These are phyloP conservation scores for Lophius piscatorius DNA, from an alignment of 2,113 vertebrate genomes.

Conservation along the genomic window DNA sequence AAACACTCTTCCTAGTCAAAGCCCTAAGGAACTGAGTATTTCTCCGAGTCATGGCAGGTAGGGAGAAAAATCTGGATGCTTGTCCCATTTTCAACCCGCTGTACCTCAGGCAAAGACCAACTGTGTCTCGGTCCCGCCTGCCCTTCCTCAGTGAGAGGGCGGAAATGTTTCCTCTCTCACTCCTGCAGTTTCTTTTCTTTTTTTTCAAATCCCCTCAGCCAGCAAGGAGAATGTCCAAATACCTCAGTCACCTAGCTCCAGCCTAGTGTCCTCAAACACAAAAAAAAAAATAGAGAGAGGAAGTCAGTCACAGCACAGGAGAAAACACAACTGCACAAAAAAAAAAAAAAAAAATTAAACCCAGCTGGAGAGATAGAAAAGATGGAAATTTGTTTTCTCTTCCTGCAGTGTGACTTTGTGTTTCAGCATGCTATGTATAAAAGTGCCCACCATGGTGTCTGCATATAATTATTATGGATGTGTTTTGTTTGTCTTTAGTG, in stretches of 20 bases:
- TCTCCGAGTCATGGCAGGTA: conserved; percentile 27
- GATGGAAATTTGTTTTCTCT: background rate
- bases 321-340: conserved; percentile 25
- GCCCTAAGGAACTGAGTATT: conserved; percentile 26
- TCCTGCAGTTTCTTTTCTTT: conserved; percentile 44
- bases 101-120: conserved; percentile 49
- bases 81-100: conserved; percentile 21
- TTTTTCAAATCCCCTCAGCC: conserved; percentile 57
- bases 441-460: conserved; percentile 41
- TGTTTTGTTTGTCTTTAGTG: conserved; percentile 63
- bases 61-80: conserved; percentile 39
- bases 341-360: conserved; percentile 25
- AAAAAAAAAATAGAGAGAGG: conserved; percentile 29
- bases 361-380: conserved; percentile 6
- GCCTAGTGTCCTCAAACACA: conserved; percentile 50
- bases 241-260: conserved; percentile 69
- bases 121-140: conserved; percentile 26
- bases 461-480: conserved; percentile 52
- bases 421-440: conserved; percentile 24
- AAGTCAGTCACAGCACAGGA: conserved; percentile 20
- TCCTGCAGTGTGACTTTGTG: conserved; percentile 9
- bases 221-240: conserved; percentile 72
- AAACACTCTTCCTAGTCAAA: conserved; percentile 26
- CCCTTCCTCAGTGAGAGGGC: conserved; percentile 48
- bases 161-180: conserved; percentile 58